A percentile compares a stretch with the other conserved stretches of the same genome.
Conservation (phyloP, 2,113 vertebrate genomes). For the Empidonax traillii region DNA sequence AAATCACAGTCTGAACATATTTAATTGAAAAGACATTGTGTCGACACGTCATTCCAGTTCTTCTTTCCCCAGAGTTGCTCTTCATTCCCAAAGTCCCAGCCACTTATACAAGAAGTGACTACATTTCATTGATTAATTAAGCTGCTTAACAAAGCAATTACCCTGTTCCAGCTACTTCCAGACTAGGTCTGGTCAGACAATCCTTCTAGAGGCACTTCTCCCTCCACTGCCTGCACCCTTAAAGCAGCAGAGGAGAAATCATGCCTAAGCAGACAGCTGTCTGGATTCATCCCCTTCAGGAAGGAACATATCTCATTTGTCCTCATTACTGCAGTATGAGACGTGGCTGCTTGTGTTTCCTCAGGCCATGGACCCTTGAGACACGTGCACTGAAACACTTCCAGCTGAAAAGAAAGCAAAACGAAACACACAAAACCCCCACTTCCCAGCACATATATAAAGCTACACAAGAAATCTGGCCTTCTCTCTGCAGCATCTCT, state of each 20-base stretch:
- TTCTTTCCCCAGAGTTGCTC: neutral
- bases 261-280: neutral
- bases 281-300: neutral
- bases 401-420: neutral
- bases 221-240: neutral
- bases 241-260: neutral
- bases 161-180: neutral
- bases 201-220: neutral
- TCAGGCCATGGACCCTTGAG: neutral
- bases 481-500: neutral
- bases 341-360: neutral
- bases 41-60: neutral
- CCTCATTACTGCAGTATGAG: neutral
- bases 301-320: neutral
- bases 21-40: neutral
- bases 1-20: neutral
- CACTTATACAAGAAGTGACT: neutral
- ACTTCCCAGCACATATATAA: neutral
- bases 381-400: neutral
- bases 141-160: neutral
- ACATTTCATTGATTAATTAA: neutral
- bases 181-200: neutral
- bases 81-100: neutral
- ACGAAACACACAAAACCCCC: neutral
- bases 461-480: neutral